Evolutionary conservation across 2,113 vertebrate genomes (phyloP), one percentile per base, ranked within the genome.

Genomic region (Galbula dea): DNA sequence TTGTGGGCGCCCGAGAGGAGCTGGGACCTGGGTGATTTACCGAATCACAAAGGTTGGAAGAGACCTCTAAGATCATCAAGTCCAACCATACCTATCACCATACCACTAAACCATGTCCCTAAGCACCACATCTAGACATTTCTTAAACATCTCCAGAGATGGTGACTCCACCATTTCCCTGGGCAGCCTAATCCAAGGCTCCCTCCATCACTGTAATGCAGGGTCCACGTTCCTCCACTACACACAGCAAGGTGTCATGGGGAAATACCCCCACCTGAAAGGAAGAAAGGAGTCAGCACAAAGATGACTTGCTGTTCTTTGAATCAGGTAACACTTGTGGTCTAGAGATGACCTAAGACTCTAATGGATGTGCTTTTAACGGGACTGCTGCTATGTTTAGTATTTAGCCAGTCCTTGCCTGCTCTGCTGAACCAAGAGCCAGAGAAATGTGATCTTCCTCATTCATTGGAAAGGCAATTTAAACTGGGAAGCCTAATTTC

Each of bases 401-500:
- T 14, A 7, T 71, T 74, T 59, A 86, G 19, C 9, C 45, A 57
- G n/a, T 65, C 27, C 39, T 81, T 32, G 48, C 37, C 61, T 84
- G 48, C 48, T 69, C 41, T 88, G 24, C 20, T 63, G 43, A 93
- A 29, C 10, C 17, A 59, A 68, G 24, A 92, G 12, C 32, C 43
- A 84, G 52, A 68, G 27, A 81, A 95, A 78, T 21, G 36, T 51
- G 48, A 61, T 71, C 48, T 78, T 12, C 27, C 39, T 82, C 30
- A 41, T 88, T 83, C 68, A 75, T 29, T 75, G 37, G 54, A 88
- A 84, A 82, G 36, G 23, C 57, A 93, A 21, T 83, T 93, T 86
- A 58, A 86, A 41, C 36, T 84, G 61, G 84, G 66, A 93, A 90
- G 45, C 54, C 77, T 86, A 75, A 92, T 95, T 92, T 93, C 57